Percentiles rank a stretch among this genome's conserved stretches.
These are phyloP conservation scores for Zosterops lateralis DNA, from an alignment of 2,113 vertebrate species.

Conservation along the genomic window DNA sequence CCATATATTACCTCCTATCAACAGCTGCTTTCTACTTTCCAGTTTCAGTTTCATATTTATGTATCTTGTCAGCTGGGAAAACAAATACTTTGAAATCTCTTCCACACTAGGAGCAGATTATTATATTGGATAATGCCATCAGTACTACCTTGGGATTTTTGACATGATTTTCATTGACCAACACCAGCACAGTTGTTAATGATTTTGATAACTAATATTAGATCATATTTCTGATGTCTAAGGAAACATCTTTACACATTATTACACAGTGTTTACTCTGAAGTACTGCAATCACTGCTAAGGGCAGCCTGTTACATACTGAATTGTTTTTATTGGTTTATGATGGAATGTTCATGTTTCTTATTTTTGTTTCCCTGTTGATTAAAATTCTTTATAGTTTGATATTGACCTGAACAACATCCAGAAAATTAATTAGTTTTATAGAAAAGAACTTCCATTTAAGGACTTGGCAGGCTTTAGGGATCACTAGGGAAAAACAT, in stretches of 20 bases:
- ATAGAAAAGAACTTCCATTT: not conserved
- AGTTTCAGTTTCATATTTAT: conserved; percentile 31
- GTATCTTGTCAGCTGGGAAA: not conserved
- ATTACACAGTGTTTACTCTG: not conserved
- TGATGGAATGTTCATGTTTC: not conserved
- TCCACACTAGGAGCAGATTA: not conserved
- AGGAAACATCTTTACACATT: not conserved
- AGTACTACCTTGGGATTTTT: not conserved
- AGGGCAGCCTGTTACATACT: not conserved
- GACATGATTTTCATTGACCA: not conserved
- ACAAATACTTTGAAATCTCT: conserved; percentile 6
- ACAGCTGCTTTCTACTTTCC: not conserved
- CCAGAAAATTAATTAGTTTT: not conserved
- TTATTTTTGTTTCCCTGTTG: not conserved
- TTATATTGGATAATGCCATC: not conserved
- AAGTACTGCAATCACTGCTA: not conserved
- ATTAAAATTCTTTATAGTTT: not conserved
- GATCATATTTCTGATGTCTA: not conserved
- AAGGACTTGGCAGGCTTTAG: not conserved
- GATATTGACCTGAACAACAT: not conserved
- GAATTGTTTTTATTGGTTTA: not conserved
- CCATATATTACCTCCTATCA: not conserved
- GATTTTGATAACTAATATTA: conserved; percentile 18
- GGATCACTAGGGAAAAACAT: not conserved
- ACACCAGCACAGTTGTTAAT: not conserved